Conservation (phyloP, 2,797 vertebrate species). For the Dermochelys coriacea region DNA sequence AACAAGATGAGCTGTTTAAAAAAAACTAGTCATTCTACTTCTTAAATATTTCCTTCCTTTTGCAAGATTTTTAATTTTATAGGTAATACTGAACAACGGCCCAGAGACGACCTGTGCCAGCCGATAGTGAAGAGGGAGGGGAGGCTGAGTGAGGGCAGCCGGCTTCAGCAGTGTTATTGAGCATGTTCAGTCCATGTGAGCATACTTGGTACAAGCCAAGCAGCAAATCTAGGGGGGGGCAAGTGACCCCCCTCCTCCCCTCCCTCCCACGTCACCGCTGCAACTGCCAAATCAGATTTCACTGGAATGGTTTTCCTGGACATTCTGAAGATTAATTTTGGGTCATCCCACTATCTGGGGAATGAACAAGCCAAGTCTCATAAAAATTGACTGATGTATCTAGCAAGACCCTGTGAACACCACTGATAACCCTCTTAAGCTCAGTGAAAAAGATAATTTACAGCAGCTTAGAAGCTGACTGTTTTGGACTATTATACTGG, state of each 20-base stretch:
- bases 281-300: neutral
- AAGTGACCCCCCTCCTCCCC: no score
- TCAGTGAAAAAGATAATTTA: neutral
- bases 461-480: neutral
- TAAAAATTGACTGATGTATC: neutral
- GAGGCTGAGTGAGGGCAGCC: no score
- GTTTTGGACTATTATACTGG: neutral
- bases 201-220: no score
- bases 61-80: neutral
- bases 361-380: neutral
- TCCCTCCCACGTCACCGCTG: no score
- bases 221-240: no score
- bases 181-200: no score
- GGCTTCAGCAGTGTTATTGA: no score
- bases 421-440: neutral
- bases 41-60: neutral
- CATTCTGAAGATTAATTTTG: neutral
- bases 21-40: neutral
- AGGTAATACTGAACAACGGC: neutral
- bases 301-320: accelerated
- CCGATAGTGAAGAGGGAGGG: no score
- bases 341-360: neutral
- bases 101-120: no score
- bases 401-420: neutral
- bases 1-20: neutral